phyloP scores from a whole-genome alignment of 2,888 invertebrate genomes.

The Euspilapteryx auroguttella region DNA sequence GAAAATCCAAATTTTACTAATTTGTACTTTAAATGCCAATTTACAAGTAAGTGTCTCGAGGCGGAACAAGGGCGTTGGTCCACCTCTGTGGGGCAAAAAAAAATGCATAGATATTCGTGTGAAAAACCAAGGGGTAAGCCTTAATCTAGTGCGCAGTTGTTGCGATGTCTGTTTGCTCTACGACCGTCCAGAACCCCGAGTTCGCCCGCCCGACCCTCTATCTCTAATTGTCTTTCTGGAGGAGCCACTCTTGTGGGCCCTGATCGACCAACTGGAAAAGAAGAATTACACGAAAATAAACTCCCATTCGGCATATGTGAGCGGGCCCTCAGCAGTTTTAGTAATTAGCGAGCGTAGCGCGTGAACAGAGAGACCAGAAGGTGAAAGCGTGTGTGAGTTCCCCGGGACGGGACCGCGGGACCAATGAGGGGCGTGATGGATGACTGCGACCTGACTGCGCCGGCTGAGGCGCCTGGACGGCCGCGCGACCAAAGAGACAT shows the following conservation, averaged over 20 bases:
- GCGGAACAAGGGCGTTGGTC: slow-evolving; percentile 41
- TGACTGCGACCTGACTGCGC: slow-evolving; percentile 57
- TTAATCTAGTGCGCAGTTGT: slow-evolving; percentile 52
- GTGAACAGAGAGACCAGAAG: slow-evolving; percentile 43
- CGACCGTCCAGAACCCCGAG: slow-evolving; percentile 31
- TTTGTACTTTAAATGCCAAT: slow-evolving; percentile 62
- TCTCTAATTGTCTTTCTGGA: slow-evolving; percentile 61
- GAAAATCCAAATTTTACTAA: slow-evolving; percentile 59
- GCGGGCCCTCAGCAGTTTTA: slow-evolving; percentile 34
- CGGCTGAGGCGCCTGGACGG: slow-evolving; percentile 12
- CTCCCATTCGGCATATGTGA: slow-evolving; percentile 47
- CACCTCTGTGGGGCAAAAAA: slow-evolving; percentile 48
- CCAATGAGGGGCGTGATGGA: slow-evolving; percentile 32
- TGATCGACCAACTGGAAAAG: slow-evolving; percentile 62
- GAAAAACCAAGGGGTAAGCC: slow-evolving; percentile 44
- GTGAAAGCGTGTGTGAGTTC: slow-evolving; percentile 44
- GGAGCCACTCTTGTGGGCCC: slow-evolving; percentile 61
- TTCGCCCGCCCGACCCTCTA: slow-evolving; percentile 50
- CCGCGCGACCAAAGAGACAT: slow-evolving; percentile 54
- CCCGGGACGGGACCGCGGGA: slow-evolving; percentile 10
- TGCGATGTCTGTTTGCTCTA: slow-evolving; percentile 60
- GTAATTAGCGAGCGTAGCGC: slow-evolving; percentile 50
- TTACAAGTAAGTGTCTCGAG: slow-evolving; percentile 52
- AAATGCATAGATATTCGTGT: no score
- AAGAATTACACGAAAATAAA: slow-evolving; percentile 58